phyloP scores from a whole-genome alignment of 2,888 invertebrate genomes.

The Athetis lepigone region DNA sequence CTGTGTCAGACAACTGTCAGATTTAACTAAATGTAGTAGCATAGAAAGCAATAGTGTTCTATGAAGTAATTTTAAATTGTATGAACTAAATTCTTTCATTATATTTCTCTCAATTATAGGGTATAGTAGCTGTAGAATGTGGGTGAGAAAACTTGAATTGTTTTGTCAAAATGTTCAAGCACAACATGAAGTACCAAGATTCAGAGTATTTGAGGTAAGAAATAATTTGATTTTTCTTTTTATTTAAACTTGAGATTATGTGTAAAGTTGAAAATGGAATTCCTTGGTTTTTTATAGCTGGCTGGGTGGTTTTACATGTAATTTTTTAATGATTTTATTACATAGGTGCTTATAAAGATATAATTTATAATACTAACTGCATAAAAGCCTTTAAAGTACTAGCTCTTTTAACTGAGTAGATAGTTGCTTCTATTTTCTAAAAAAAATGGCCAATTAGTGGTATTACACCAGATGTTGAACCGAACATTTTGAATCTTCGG shows the following conservation, averaged over 20 bases:
- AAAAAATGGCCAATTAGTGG: background rate
- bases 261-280: conserved; percentile 1
- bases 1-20: conserved; percentile 77
- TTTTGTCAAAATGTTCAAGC: conserved; percentile 44
- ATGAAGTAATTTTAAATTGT: conserved; percentile 28
- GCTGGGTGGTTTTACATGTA: background rate
- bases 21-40: conserved; percentile 38
- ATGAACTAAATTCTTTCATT: conserved; percentile 46
- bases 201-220: conserved; percentile 63
- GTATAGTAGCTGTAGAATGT: conserved; percentile 50
- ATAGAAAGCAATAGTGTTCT: conserved; percentile 50
- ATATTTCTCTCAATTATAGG: conserved; percentile 53
- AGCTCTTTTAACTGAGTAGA: background rate
- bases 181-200: conserved; percentile 39
- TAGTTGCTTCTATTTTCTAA: background rate
- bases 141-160: conserved; percentile 43
- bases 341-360: background rate
- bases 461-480: background rate
- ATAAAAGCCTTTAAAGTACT: background rate
- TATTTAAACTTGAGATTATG: conserved; percentile 3
- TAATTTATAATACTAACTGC: background rate
- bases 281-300: background rate
- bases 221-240: conserved; percentile 28
- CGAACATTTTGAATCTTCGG: background rate
- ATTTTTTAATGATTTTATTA: background rate